Evolutionary conservation across 2,113 vertebrate genomes (phyloP), one percentile per base, ranked within the genome.

Genomic region (Dissostichus mawsoni): DNA sequence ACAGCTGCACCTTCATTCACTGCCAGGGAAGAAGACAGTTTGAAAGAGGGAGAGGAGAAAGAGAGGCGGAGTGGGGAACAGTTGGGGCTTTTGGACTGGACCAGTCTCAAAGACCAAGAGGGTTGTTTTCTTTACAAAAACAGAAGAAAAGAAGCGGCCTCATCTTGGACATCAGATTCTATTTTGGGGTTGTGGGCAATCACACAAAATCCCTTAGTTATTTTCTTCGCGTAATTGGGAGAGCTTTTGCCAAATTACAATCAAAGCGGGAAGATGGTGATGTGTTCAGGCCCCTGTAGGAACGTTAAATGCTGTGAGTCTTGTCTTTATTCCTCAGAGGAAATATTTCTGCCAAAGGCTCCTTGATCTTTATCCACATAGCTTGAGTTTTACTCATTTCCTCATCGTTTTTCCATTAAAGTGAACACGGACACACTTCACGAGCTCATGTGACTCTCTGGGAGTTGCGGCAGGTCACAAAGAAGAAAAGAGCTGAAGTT

Each of bases 1-100:
- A 84, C 92, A 94, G 93, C 93, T 93, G 93, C 87, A 84, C 80
- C 84, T 91, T 89, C 82, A 89, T 89, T 93, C 84, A 70, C 65
- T 89, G 87, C 88, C 88, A 90, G 80, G 69, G 80, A 79, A 80
- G 66, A 89, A 74, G 87, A 84, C 76, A 52, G 85, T 72, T 81
- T 89, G 87, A 89, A 76, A 86, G 87, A 79, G 75, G 51, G 68
- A 79, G 81, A 76, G 81, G 71, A 86, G 80, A 85, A 81, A 84
- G 78, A 79, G 70, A 81, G 62, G 72, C 67, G 58, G 81, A 84
- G 86, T 47, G 80, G 71, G 75, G 71, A 82, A 85, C 79, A 72
- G 83, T 81, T 72, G 82, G 84, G 85, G 69, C 76, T 82, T 74
- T 83, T 81, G 81, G 62, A 88, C 81, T 87, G 87, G 90, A 93